Evolutionary conservation across 1,140 invertebrate genomes (phyloP), one percentile per base, ranked within the genome.

Genomic region (Pinna nobilis): DNA sequence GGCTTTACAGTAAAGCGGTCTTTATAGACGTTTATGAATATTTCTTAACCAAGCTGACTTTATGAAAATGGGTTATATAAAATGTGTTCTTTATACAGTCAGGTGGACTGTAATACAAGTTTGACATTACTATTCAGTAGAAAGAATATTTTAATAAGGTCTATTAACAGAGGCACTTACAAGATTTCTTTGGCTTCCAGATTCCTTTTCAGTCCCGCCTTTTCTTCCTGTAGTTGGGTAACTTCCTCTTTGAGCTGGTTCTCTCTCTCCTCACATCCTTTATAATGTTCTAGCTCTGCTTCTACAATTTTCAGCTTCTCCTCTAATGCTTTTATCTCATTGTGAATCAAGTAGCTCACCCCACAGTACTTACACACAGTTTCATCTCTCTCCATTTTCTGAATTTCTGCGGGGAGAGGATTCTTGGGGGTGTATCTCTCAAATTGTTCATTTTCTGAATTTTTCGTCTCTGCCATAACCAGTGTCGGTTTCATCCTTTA

Each of bases 361-460:
- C 88, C 88, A 78, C 88, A 89, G 63, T 84, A 89, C 77, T 86
- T 80, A 73, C 88, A 89, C 7, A 89, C 80, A 15, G 88, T 89
- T 25, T 88, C 87, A 59, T 85, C 82, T 32, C 82, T 57, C 18
- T 77, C 65, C 84, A 89, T 84, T 51, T 86, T 83, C 25, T 80
- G 76, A 20, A 89, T 86, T 53, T 87, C 85, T 23, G 83, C 81
- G 18, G 88, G 88, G 30, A 89, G 77, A 13, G 88, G 88, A 74
- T 87, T 84, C 51, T 85, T 77, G 9, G 87, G 87, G 9, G 69
- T 72, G 68, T 86, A 84, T 9, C 64, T 70, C 60, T 83, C 72
- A 70, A 86, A 83, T n/a, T 55, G 68, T 23, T 78, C 73, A 2
- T 61, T 15, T 0, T 79, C 71, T 23, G 64, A 60, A n/a, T 59